Conservation (phyloP, 2,797 vertebrate genomes). For the Argentina silus region DNA sequence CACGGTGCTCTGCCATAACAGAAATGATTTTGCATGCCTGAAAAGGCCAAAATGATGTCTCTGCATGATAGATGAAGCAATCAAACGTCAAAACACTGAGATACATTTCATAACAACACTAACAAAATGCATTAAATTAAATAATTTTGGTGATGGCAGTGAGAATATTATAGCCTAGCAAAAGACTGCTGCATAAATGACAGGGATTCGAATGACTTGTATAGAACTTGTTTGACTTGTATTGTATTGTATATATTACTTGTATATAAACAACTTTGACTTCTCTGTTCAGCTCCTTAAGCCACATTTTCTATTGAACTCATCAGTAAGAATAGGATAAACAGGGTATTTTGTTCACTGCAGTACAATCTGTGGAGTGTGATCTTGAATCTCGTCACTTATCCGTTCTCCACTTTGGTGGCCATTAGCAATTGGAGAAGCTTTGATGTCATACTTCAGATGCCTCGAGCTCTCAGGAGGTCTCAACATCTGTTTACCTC, state of each 20-base stretch:
- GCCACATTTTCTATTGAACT: neutral
- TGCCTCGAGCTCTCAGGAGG: slow-evolving; percentile 63
- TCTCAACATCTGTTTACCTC: slow-evolving; percentile 71
- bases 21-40: slow-evolving; percentile 73
- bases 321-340: slow-evolving; percentile 7
- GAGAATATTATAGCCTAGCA: slow-evolving; percentile 3
- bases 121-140: slow-evolving; percentile 27
- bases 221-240: too few relatives aligned
- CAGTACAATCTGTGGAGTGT: neutral
- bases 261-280: neutral
- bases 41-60: slow-evolving; percentile 73
- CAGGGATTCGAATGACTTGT: neutral
- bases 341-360: neutral
- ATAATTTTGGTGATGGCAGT: slow-evolving; percentile 6
- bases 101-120: slow-evolving; percentile 42
- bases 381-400: slow-evolving; percentile 4
- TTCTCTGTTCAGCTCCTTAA: neutral
- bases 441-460: slow-evolving; percentile 78
- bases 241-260: too few relatives aligned
- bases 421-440: slow-evolving; percentile 54
- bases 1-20: slow-evolving; percentile 55
- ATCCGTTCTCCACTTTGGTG: slow-evolving; percentile 34
- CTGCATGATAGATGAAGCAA: slow-evolving; percentile 73
- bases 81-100: slow-evolving; percentile 58
- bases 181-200: neutral